Evolutionary conservation across 2,113 vertebrate genomes (phyloP), one percentile per base, ranked within the genome.

Genomic region (Hucho hucho): DNA sequence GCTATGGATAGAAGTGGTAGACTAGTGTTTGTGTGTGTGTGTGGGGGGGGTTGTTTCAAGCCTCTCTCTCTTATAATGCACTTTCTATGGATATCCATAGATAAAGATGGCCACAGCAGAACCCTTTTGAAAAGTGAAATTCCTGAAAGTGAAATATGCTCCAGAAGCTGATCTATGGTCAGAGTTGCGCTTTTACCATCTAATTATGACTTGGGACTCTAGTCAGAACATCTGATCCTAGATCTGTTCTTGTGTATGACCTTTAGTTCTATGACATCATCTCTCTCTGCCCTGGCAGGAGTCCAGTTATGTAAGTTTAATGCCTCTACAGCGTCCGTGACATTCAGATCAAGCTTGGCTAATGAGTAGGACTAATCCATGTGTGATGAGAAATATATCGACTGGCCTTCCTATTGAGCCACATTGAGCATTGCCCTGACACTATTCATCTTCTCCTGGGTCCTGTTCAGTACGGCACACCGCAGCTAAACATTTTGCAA

Each of bases 381-480:
- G 58, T 26, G 79, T 78, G 83, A 87, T 87, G 78, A 89, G 81
- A 77, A 82, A 73, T 81, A 76, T 83, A 82, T 84, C 75, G 75
- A 83, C 74, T 73, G 63, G 18, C 70, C 69, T 72, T 56, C 18
- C 75, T 14, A 64, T 74, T 18, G 69, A 32, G 37, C 63, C 70
- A 3, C 63, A 53, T 53, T 53, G 49, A 18, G 16, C 13, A 4
- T 6, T 26, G 28, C 25, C 63, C 25, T 14, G 6, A 7, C 18
- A 20, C 65, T 28, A 14, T 20, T 18, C 70, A 72, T 74, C 75
- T 76, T 14, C 69, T 75, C 81, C 68, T 12, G 37, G 2, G 7
- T 61, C 69, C 25, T 3, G 37, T 61, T 61, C 49, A 53, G 49
- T 53, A 53, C 1, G 49, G 49, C 16, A 53, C 49, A 18, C 49